Percentiles rank a stretch among this genome's conserved stretches.
Conservation (phyloP, 2,113 vertebrate species). For the Leuciscus idus region DNA sequence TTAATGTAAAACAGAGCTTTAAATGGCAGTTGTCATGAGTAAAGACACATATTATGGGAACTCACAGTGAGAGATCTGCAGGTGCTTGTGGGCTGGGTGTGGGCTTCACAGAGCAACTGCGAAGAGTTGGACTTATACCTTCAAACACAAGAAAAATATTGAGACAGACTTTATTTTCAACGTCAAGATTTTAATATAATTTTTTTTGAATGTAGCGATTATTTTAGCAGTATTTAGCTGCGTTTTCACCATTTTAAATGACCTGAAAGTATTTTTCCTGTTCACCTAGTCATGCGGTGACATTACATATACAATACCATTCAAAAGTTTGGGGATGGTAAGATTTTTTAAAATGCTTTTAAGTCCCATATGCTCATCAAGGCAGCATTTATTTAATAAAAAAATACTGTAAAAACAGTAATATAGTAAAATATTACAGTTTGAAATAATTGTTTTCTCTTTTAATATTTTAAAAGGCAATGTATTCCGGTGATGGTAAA, state of each 20-base stretch:
- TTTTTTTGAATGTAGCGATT: background rate
- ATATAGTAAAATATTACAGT: background rate
- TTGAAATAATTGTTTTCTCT: background rate
- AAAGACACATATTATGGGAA: slow-evolving; percentile 24
- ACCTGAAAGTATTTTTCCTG: background rate
- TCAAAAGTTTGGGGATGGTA: background rate
- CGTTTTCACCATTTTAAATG: background rate
- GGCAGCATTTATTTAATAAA: background rate
- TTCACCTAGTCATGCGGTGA: background rate
- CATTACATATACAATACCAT: background rate
- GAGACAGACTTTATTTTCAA: background rate
- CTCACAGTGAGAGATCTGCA: slow-evolving; percentile 87
- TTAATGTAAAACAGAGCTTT: background rate
- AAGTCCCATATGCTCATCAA: background rate
- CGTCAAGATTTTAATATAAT: background rate
- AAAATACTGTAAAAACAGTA: background rate
- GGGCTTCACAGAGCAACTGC: slow-evolving; percentile 91
- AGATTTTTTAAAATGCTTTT: background rate
- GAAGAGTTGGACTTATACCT: slow-evolving; percentile 94
- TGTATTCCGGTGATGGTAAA: background rate
- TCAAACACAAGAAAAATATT: slow-evolving; percentile 63
- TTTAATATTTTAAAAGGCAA: background rate
- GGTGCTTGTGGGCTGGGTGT: slow-evolving; percentile 88
- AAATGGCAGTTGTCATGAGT: background rate
- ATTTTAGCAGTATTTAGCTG: background rate